Base-by-base conservation (phyloP, 2,113 vertebrate genomes). In the Myrmophylax atrothorax region DNA sequence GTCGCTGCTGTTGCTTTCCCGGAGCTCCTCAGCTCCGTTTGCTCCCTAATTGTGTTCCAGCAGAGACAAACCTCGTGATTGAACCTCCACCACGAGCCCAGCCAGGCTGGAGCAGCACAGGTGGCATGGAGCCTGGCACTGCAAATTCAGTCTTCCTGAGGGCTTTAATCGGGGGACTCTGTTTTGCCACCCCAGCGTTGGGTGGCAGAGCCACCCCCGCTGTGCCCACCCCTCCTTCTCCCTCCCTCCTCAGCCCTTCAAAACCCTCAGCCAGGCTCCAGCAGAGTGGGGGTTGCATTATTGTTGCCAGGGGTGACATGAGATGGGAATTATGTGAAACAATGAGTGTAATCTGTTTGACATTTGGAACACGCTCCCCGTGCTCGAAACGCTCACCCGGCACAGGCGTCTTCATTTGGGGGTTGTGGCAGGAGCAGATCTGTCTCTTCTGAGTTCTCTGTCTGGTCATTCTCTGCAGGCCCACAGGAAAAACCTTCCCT, bases 281-380 rank as follows among this genome's bases (percentile, higher is more conserved):
- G 94, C 85, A 35, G 76, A 95, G 80, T 3, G 80, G 94, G 78
- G 75, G 88, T 94, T 90, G 70, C 72, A 58, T 83, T 67, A 59
- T 92, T 90, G 91, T 96, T 97, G 95, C 95, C 87, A 76, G 80
- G 89, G 97, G 97, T 72, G 64, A 97, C 92, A 86, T 92, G 87
- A 93, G 92, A 87, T 63, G 92, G 80, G 88, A 97, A 94, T 95
- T 76, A 87, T 78, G 93, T 85, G 95, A 93, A 89, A 93, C 87
- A 72, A 94, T 95, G 77, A 90, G 95, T 80, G 72, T 92, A 92
- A 94, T 97, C 89, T 76, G 22, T 93, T 91, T 97, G 90, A 97
- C 88, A 86, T 89, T 96, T 66, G 63, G 87, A 95, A 89, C 81
- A 58, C 19, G 96, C 93, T 91, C 73, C 91, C 79, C 13, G 92